Base-by-base conservation (phyloP, 1,140 invertebrate species). In the Drosophila nikananu region DNA sequence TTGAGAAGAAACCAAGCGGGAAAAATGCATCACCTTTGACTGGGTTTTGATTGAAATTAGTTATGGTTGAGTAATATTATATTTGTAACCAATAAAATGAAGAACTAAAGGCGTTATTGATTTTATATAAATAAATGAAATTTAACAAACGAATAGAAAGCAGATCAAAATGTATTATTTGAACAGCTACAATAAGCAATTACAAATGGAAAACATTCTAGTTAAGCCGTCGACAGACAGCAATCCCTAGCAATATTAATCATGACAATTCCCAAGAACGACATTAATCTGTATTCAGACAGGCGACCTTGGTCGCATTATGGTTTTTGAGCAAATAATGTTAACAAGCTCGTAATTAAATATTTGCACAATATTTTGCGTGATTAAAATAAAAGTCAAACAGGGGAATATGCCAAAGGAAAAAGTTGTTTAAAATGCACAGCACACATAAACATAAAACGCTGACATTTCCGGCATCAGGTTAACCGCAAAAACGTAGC, bases 291-390 rank as follows among this genome's bases (percentile, higher is more conserved):
- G 76, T 77, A 81, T 81, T 60, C 70, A 60, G 52, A 59, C 44
- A 70, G 17, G 41, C 23, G 23, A 25, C 41, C 23, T 57, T 46
- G 67, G 62, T 62, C 66, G 30, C 77, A 78, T 81, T 83, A 83
- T 81, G 77, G 65, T 54, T 52, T 41, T 57, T n/a, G n/a, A 61
- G 44, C 77, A 89, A 87, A 87, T 81, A 89, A 78, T 87, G 84
- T 89, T 87, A 89, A 87, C 84, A 89, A 84, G 84, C 81, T 35
- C 84, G 81, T 76, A 87, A 87, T 90, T 84, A 87, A 89, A 87
- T 89, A 89, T 87, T 90, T 84, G 73, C 78, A 67, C 78, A 84
- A 80, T 87, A 90, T 75, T 75, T 78, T 89, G 73, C 84, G 86
- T 89, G 86, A 89, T 90, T 84, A 89, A 84, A 84, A 79, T 87